Percentiles rank a stretch among this genome's conserved stretches.
These are phyloP conservation scores for Entelurus aequoreus DNA, from an alignment of 2,113 vertebrate species.

Conservation along the genomic window DNA sequence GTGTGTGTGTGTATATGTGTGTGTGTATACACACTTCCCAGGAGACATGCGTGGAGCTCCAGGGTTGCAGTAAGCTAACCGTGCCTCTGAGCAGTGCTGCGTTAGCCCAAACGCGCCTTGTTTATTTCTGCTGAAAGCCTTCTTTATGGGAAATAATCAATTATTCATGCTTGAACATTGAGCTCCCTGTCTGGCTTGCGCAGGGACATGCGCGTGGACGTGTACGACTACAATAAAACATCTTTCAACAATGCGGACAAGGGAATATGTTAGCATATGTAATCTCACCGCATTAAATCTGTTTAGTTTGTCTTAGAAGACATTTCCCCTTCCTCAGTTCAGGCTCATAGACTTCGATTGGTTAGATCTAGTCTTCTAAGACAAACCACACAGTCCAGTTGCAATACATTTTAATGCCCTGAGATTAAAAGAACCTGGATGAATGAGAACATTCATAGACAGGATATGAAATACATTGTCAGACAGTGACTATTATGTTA, in stretches of 20 bases:
- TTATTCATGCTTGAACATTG: conserved; percentile 42
- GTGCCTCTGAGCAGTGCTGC: conserved; percentile 26
- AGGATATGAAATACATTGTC: too few species aligned
- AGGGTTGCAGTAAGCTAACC: conserved; percentile 35
- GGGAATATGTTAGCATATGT: neutral
- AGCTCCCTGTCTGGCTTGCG: neutral
- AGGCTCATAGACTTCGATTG: too few species aligned
- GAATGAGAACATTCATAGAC: too few species aligned
- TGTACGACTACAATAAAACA: conserved; percentile 6
- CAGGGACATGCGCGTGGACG: neutral
- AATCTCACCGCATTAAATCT: too few species aligned
- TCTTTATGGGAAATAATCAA: conserved; percentile 43
- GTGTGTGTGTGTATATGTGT: neutral
- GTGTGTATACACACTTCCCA: conserved; percentile 33
- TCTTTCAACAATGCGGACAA: conserved; percentile 6
- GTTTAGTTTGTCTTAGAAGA: too few species aligned
- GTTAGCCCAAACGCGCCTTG: conserved; percentile 1
- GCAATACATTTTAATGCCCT: too few species aligned
- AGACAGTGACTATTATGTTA: too few species aligned
- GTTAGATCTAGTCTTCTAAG: too few species aligned
- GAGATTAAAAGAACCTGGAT: too few species aligned
- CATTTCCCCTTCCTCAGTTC: too few species aligned
- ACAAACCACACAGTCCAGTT: too few species aligned
- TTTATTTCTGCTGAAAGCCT: conserved; percentile 40
- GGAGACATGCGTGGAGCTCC: conserved; percentile 39